phyloP scores from a whole-genome alignment of 1,140 invertebrate species.

The Antheraea mylitta region DNA sequence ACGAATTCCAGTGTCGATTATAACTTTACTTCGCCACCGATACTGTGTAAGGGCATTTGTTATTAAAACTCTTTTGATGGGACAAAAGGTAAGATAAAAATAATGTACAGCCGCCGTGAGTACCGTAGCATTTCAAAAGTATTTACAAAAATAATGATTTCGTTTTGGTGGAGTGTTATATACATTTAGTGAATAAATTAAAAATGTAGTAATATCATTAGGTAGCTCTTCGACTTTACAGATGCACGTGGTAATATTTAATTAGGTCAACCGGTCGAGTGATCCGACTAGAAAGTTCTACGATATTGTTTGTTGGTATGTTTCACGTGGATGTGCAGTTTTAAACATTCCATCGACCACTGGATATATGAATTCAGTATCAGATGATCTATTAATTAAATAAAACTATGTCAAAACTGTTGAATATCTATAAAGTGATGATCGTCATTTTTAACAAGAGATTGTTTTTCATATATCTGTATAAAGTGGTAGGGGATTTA shows the following conservation, averaged over 20 bases:
- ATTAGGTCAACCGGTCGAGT: constrained; percentile 34
- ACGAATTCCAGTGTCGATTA: constrained; percentile 36
- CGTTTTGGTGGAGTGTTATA: constrained; percentile 10
- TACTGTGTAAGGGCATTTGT: constrained; percentile 34
- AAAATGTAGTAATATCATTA: constrained; percentile 57
- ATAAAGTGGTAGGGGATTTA: constrained; percentile 11
- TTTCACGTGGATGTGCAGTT: constrained; percentile 4
- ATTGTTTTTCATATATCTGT: not conserved
- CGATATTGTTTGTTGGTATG: constrained; percentile 8
- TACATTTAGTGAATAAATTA: constrained; percentile 30
- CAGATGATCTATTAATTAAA: not conserved
- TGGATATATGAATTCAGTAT: constrained; percentile 12
- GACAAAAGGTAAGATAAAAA: constrained; percentile 13
- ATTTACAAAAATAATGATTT: constrained; percentile 28
- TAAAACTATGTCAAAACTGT: not conserved
- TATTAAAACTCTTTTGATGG: constrained; percentile 14
- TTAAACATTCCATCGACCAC: constrained; percentile 9
- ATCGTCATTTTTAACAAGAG: too few relatives aligned
- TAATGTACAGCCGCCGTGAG: constrained; percentile 33
- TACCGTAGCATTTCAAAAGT: constrained; percentile 56
- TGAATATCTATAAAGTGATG: not conserved
- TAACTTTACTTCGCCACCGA: constrained; percentile 42
- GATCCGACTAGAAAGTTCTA: not conserved
- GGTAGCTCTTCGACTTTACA: constrained; percentile 45
- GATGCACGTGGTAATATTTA: constrained; percentile 43